Evolutionary conservation across 1,140 invertebrate species (phyloP).

Genomic region (Grapholita molesta): DNA sequence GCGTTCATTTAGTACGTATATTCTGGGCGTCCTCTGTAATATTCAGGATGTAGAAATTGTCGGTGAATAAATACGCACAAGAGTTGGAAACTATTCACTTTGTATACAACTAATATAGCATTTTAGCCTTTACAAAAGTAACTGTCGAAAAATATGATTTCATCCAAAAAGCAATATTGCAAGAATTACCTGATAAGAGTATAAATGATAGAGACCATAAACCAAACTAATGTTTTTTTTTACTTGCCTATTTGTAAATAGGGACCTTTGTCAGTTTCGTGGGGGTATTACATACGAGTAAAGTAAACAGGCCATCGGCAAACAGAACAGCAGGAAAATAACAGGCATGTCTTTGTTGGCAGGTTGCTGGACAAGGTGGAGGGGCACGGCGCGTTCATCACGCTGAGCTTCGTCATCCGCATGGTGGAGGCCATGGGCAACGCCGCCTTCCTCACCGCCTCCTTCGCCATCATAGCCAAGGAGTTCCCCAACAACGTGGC

Average conservation of each 20-base stretch:
- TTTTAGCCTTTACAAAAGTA: no score
- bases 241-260: no score
- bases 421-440: constrained; percentile 95
- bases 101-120: no score
- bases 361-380: constrained; percentile 89
- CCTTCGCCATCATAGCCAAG: constrained; percentile 95
- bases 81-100: no score
- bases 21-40: background rate
- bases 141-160: no score
- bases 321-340: background rate
- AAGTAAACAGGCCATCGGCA: no score
- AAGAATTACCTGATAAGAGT: no score
- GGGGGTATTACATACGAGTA: no score
- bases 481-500: constrained; percentile 95
- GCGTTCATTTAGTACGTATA: background rate
- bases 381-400: constrained; percentile 90
- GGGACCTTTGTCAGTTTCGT: no score
- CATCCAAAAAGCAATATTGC: no score
- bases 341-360: constrained; percentile 10
- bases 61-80: background rate
- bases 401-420: constrained; percentile 90
- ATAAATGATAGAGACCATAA: no score
- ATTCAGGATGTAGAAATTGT: background rate
- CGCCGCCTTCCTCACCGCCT: constrained; percentile 94
- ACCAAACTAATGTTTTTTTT: no score